These are phyloP conservation scores for Scaptodrosophila lebanonensis DNA, from an alignment of 1,140 invertebrate genomes.

Conservation along the genomic window DNA sequence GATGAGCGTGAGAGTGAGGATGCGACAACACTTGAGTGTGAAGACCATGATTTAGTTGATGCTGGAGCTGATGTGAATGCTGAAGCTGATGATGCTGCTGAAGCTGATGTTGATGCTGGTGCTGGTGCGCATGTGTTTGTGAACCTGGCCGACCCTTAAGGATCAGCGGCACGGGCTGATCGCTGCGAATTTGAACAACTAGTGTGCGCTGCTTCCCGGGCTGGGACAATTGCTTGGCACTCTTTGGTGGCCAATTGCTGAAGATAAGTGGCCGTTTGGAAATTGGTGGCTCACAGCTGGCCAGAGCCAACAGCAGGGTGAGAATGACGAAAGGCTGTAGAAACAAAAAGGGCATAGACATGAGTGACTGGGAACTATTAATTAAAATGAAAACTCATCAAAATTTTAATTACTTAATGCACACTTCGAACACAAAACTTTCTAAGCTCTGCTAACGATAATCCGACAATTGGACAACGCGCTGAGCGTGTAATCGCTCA, in stretches of 20 bases:
- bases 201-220: slow-evolving; percentile 56
- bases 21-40: slow-evolving; percentile 29
- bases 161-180: slow-evolving; percentile 65
- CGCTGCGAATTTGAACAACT: slow-evolving; percentile 72
- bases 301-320: slow-evolving; percentile 36
- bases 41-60: slow-evolving; percentile 7
- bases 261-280: slow-evolving; percentile 53
- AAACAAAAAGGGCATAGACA: slow-evolving; percentile 18
- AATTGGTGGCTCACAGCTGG: slow-evolving; percentile 43
- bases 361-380: too few species aligned
- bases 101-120: slow-evolving; percentile 7
- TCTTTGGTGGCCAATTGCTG: slow-evolving; percentile 54
- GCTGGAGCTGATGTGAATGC: slow-evolving; percentile 17
- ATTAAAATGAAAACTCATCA: slow-evolving; percentile 14
- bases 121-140: slow-evolving; percentile 41
- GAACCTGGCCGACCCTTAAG: slow-evolving; percentile 54
- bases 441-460: slow-evolving; percentile 43
- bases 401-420: slow-evolving; percentile 45
- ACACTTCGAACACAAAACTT: slow-evolving; percentile 41
- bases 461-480: slow-evolving; percentile 4
- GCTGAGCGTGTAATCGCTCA: slow-evolving; percentile 33
- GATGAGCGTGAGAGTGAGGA: slow-evolving; percentile 26
- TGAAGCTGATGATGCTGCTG: slow-evolving; percentile 19
- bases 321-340: slow-evolving; percentile 35
- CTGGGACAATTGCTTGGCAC: slow-evolving; percentile 44